phyloP scores from a whole-genome alignment of 2,888 invertebrate species.

The Criorhina ranunculi region DNA sequence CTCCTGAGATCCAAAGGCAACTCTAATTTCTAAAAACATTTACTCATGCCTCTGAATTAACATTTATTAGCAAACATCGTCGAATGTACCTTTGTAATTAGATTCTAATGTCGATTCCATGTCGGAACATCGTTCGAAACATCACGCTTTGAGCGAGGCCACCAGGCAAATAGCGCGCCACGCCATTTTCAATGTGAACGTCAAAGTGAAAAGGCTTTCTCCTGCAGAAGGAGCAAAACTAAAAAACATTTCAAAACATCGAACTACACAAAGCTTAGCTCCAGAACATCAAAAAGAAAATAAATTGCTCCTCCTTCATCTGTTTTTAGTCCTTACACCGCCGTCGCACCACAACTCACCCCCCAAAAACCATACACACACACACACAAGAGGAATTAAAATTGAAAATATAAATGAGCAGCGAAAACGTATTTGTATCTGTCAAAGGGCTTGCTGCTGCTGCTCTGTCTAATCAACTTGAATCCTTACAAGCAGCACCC shows the following conservation, averaged over 20 bases:
- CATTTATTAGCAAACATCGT: background rate
- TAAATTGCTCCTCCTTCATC: conserved; percentile 59
- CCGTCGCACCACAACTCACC: conserved; percentile 35
- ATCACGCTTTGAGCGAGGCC: conserved; percentile 1
- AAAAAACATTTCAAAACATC: too few species aligned
- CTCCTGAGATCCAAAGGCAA: too few species aligned
- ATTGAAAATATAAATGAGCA: conserved; percentile 74
- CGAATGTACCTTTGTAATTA: conserved; percentile 62
- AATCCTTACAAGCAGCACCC: conserved; percentile 36
- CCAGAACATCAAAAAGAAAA: conserved; percentile 65
- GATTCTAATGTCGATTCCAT: conserved; percentile 49
- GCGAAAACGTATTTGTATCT: conserved; percentile 71
- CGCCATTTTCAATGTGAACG: conserved; percentile 24
- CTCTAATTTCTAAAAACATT: too few species aligned
- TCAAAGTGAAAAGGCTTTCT: conserved; percentile 41
- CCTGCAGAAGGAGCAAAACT: background rate
- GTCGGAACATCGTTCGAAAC: background rate
- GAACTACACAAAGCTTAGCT: conserved; percentile 4
- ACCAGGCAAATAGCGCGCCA: conserved; percentile 31
- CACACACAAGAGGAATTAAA: conserved; percentile 58
- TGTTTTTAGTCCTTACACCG: conserved; percentile 31
- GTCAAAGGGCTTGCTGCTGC: conserved; percentile 60
- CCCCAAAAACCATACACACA: conserved; percentile 6
- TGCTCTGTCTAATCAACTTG: conserved; percentile 66
- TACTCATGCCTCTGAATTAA: too few species aligned